A percentile compares a stretch with the other conserved stretches of the same genome.
phyloP scores from a whole-genome alignment of 1,140 invertebrate genomes.

The Listronotus bonariensis region DNA sequence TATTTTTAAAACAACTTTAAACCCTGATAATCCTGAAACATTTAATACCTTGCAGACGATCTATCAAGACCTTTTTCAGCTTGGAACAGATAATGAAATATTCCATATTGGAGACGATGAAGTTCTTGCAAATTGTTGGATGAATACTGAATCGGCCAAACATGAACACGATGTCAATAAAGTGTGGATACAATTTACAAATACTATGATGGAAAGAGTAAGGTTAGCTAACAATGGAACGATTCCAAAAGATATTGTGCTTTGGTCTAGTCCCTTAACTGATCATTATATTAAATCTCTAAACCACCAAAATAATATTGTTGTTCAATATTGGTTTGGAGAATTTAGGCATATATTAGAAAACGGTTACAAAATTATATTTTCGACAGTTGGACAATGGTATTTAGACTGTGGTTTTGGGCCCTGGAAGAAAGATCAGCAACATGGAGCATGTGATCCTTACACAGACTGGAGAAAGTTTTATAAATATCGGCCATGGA shows the following conservation, averaged over 20 bases:
- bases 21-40: constrained; percentile 73
- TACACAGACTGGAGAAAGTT: constrained; percentile 82
- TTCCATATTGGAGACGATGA: constrained; percentile 85
- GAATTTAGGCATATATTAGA: constrained; percentile 69
- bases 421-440: constrained; percentile 69
- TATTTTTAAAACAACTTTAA: constrained; percentile 64
- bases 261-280: constrained; percentile 81
- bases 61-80: constrained; percentile 68
- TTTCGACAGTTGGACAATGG: constrained; percentile 82
- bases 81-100: constrained; percentile 65
- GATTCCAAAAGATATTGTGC: constrained; percentile 65
- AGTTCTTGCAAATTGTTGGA: constrained; percentile 74
- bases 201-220: constrained; percentile 64
- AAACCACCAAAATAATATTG: constrained; percentile 60
- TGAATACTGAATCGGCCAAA: constrained; percentile 58
- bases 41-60: constrained; percentile 67
- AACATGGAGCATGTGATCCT: constrained; percentile 72
- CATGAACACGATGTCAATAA: constrained; percentile 66
- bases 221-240: constrained; percentile 67
- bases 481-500: constrained; percentile 79
- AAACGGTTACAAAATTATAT: constrained; percentile 72
- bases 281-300: constrained; percentile 51
- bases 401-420: constrained; percentile 84
- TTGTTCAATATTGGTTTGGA: constrained; percentile 75
- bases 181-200: constrained; percentile 75